Evolutionary conservation across 2,888 invertebrate species (phyloP).

Genomic region (Nymphalis urticae): DNA sequence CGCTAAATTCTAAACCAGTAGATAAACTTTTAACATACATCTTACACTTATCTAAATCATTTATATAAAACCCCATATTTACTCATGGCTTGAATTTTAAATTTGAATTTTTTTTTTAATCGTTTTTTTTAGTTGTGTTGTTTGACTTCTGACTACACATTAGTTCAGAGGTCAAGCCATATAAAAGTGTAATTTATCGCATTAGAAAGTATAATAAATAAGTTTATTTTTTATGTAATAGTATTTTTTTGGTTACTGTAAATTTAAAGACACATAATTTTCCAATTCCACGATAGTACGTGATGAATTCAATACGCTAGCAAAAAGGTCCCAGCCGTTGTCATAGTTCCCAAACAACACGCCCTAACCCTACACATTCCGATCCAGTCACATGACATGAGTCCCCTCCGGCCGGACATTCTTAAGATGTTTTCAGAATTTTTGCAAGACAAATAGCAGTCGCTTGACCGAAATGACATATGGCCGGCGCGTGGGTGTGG

Average conservation of each 20-base stretch:
- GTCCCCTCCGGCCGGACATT: slow-evolving; percentile 55
- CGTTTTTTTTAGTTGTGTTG: no score
- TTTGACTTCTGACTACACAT: no score
- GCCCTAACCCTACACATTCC: slow-evolving; percentile 44
- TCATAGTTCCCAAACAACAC: slow-evolving; percentile 37
- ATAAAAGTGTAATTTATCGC: no score
- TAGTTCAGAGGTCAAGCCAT: no score
- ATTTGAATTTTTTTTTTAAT: no score
- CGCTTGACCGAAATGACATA: slow-evolving; percentile 77
- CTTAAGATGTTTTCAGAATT: slow-evolving; percentile 70
- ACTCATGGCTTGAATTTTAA: no score
- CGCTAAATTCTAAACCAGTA: no score
- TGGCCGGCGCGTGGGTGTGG: slow-evolving; percentile 57
- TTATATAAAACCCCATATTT: no score
- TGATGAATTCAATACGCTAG: slow-evolving; percentile 8
- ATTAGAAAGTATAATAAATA: no score
- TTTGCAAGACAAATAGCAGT: slow-evolving; percentile 78
- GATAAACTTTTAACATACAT: no score
- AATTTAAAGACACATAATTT: neutral
- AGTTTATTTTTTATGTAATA: neutral
- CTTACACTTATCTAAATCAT: no score
- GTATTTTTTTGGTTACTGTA: neutral
- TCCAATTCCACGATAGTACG: slow-evolving; percentile 3
- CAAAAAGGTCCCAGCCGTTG: slow-evolving; percentile 14
- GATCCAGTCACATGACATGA: slow-evolving; percentile 16